Evolutionary conservation across 2,888 invertebrate genomes (phyloP).

Genomic region (Beris morrisii): DNA sequence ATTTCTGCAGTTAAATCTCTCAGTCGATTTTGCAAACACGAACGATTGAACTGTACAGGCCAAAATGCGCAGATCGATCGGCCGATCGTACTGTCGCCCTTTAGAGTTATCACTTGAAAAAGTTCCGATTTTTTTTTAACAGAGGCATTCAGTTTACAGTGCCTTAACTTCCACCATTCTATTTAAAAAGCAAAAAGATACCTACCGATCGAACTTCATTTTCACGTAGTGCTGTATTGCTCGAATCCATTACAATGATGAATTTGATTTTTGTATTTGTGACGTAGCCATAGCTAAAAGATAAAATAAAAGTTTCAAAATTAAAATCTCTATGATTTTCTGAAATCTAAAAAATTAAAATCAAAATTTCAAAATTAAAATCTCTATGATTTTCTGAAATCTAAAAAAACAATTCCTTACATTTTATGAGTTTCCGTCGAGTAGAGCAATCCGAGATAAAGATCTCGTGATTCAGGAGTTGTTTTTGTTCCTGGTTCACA

Average conservation of each 20-base stretch:
- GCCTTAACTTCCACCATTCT: neutral
- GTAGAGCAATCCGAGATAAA: constrained; percentile 88
- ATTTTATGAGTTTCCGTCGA: constrained; percentile 96
- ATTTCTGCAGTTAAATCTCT: too few species aligned
- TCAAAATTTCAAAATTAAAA: neutral
- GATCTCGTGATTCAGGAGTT: constrained; percentile 78
- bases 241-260: constrained; percentile 88
- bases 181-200: neutral
- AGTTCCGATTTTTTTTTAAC: too few species aligned
- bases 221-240: constrained; percentile 83
- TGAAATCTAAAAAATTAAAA: neutral
- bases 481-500: constrained; percentile 61
- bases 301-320: constrained; percentile 4
- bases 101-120: too few species aligned
- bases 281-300: constrained; percentile 85
- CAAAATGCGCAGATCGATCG: too few species aligned
- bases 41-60: too few species aligned
- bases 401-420: constrained; percentile 57
- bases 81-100: too few species aligned
- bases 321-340: constrained; percentile 32
- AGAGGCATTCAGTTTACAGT: too few species aligned
- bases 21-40: too few species aligned
- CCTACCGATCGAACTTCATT: constrained; percentile 89
- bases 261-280: constrained; percentile 97
- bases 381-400: constrained; percentile 31